Evolutionary conservation across 2,888 invertebrate genomes (phyloP).

Genomic region (Taenaris catops): DNA sequence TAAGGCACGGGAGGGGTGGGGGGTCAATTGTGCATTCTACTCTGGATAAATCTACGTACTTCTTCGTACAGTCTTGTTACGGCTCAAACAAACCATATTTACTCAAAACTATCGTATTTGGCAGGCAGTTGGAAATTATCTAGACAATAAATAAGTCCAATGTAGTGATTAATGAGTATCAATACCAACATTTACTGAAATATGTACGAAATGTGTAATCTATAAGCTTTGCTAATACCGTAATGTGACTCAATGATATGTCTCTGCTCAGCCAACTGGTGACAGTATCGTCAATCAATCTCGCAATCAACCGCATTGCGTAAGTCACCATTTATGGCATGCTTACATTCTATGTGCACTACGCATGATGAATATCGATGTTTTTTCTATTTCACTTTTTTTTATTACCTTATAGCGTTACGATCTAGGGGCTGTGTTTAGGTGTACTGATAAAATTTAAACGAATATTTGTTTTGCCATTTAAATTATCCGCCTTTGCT

Average conservation of each 20-base stretch:
- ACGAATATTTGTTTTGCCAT: too few relatives aligned
- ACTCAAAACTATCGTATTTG: too few relatives aligned
- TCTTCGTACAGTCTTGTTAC: too few relatives aligned
- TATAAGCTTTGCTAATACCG: slow-evolving; percentile 49
- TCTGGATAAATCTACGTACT: too few relatives aligned
- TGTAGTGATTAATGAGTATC: too few relatives aligned
- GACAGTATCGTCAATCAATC: slow-evolving; percentile 95
- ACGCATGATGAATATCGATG: slow-evolving; percentile 58
- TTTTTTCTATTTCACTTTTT: slow-evolving; percentile 28
- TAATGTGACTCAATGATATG: slow-evolving; percentile 73
- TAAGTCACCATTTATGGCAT: slow-evolving; percentile 82
- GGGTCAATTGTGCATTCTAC: too few relatives aligned
- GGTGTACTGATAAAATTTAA: too few relatives aligned
- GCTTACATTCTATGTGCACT: slow-evolving; percentile 31
- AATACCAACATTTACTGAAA: slow-evolving; percentile 5
- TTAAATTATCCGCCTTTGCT: too few relatives aligned
- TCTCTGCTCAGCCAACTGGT: slow-evolving; percentile 91
- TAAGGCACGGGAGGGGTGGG: too few relatives aligned
- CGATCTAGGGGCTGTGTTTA: slow-evolving; percentile 32
- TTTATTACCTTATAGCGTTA: slow-evolving; percentile 15
- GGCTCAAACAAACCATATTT: too few relatives aligned
- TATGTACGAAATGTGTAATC: not conserved
- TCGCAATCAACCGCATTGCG: slow-evolving; percentile 95
- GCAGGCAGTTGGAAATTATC: too few relatives aligned
- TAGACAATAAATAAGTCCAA: too few relatives aligned